Conservation (phyloP, 2,113 vertebrate species). For the Phrynosoma platyrhinos region DNA sequence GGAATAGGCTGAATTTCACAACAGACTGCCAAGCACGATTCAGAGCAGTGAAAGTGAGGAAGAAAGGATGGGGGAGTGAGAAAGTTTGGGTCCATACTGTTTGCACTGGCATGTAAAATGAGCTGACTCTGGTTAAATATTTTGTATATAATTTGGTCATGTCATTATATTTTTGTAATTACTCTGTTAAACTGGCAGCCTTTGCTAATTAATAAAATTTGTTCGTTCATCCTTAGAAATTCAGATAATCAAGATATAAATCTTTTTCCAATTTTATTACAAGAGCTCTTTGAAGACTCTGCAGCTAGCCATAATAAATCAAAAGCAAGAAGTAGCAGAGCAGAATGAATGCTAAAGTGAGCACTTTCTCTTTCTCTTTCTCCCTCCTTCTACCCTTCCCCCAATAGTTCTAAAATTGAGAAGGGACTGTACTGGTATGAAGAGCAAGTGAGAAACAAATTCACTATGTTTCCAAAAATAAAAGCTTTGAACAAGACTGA, state of each 20-base stretch:
- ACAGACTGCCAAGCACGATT: too few relatives aligned
- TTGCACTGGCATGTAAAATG: not conserved
- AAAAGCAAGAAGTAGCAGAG: not conserved
- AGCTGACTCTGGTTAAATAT: not conserved
- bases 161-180: not conserved
- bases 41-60: not conserved
- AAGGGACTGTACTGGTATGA: too few relatives aligned
- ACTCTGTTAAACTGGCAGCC: too few relatives aligned
- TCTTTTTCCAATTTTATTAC: not conserved
- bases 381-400: too few relatives aligned
- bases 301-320: not conserved
- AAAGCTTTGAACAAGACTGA: not conserved
- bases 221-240: not conserved
- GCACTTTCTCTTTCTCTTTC: too few relatives aligned
- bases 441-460: not conserved
- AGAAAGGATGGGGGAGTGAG: not conserved
- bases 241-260: not conserved
- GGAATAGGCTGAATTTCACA: too few relatives aligned
- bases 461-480: not conserved
- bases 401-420: too few relatives aligned
- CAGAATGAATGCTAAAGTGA: not conserved
- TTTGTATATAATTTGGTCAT: too few relatives aligned
- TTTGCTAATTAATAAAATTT: too few relatives aligned
- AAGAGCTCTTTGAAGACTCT: not conserved
- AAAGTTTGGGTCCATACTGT: not conserved